Conservation (phyloP, 23 tunicate species). For the Ciona savignyi region DNA sequence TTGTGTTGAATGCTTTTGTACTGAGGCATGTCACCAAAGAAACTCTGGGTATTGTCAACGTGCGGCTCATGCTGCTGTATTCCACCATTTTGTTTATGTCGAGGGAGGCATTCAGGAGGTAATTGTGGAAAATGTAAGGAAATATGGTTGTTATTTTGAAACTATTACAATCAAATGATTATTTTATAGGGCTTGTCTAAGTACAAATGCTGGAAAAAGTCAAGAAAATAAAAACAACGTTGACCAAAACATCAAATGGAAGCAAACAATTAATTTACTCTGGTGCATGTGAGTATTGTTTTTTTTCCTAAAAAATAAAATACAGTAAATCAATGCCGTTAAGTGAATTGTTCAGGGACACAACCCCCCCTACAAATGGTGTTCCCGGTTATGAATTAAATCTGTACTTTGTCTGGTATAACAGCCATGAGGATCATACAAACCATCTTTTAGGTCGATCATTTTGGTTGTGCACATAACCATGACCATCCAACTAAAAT, state of each 20-base stretch:
- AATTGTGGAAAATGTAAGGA: neutral
- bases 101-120: conserved; percentile 91
- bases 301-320: no score
- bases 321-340: no score
- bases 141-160: neutral
- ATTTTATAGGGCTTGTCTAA: conserved; percentile 70
- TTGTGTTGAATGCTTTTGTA: conserved; percentile 69
- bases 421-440: neutral
- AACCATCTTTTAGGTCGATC: neutral
- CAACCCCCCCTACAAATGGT: no score
- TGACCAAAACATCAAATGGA: conserved; percentile 29
- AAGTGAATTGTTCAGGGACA: no score
- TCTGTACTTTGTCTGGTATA: no score
- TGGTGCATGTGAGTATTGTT: conserved; percentile 93
- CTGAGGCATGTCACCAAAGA: conserved; percentile 68
- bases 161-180: no score
- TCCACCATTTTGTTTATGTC: conserved; percentile 77
- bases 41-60: conserved; percentile 84
- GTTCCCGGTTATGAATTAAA: no score
- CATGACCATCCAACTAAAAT: no score
- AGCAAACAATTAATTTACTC: conserved; percentile 49
- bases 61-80: conserved; percentile 62
- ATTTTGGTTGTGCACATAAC: neutral
- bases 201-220: conserved; percentile 36
- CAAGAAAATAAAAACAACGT: conserved; percentile 4